Percentiles rank a stretch among this genome's conserved stretches.
These are phyloP conservation scores for Anolis sagrei DNA, from an alignment of 2,113 vertebrate species.

Conservation along the genomic window DNA sequence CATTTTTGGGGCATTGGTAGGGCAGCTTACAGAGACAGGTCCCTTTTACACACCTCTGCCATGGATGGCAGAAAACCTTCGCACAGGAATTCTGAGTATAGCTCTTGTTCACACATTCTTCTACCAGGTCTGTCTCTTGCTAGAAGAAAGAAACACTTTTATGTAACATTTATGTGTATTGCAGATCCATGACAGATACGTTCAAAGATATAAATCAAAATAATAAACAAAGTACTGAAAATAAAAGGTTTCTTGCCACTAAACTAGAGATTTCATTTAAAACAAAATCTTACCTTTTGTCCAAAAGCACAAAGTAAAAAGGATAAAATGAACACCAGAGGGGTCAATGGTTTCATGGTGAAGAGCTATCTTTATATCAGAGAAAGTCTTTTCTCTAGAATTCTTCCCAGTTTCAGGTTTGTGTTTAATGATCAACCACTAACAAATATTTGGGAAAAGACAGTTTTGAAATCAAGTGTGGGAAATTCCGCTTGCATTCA, in stretches of 20 bases:
- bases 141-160: background rate
- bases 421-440: conserved; percentile 82
- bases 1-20: conserved; percentile 81
- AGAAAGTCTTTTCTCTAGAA: conserved; percentile 10
- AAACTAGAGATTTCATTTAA: background rate
- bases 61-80: conserved; percentile 86
- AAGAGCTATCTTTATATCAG: conserved; percentile 13
- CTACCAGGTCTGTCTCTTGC: conserved; percentile 42
- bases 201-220: conserved; percentile 3
- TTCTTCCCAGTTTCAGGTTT: conserved; percentile 30
- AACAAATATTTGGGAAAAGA: conserved; percentile 66
- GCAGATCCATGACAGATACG: background rate
- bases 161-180: background rate
- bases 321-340: conserved; percentile 58
- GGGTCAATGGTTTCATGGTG: conserved; percentile 66
- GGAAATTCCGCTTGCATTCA: background rate
- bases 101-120: conserved; percentile 73
- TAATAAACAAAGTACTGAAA: background rate
- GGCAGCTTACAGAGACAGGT: conserved; percentile 83
- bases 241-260: background rate
- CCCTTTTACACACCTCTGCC: conserved; percentile 79
- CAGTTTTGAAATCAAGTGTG: conserved; percentile 48
- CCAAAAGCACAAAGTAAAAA: conserved; percentile 42
- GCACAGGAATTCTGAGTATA: conserved; percentile 79
- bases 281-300: conserved; percentile 73